Conservation (phyloP, 2,113 vertebrate species). For the Caranx ignobilis region DNA sequence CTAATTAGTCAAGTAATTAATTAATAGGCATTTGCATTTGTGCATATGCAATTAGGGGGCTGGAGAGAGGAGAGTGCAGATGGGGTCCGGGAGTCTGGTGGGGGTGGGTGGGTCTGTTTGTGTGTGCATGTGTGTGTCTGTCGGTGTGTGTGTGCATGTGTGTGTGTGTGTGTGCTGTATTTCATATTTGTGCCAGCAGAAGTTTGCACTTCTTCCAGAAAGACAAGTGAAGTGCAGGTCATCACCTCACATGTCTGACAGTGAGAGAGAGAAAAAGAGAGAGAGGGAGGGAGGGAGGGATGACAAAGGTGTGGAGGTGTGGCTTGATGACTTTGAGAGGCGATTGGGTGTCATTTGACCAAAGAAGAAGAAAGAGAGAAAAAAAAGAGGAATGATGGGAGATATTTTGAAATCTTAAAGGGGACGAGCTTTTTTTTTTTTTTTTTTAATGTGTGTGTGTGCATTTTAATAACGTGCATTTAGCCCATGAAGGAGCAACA, state of each 20-base stretch:
- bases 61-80: conserved; percentile 95
- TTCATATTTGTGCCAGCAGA: conserved; percentile 56
- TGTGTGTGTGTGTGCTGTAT: conserved; percentile 35
- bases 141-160: conserved; percentile 27
- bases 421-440: conserved; percentile 38
- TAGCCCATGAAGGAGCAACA: conserved; percentile 35
- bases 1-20: conserved; percentile 99
- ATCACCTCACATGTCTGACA: conserved; percentile 66
- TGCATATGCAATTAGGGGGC: conserved; percentile 99
- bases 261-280: conserved; percentile 11
- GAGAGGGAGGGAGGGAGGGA: neutral
- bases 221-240: conserved; percentile 76
- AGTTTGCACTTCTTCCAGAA: conserved; percentile 66
- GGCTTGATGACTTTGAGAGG: conserved; percentile 70
- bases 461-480: conserved; percentile 31
- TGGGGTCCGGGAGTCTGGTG: conserved; percentile 86
- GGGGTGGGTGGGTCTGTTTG: conserved; percentile 38
- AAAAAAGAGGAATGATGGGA: conserved; percentile 24
- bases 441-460: no score
- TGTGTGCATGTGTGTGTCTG: conserved; percentile 39
- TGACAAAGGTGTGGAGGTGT: conserved; percentile 51
- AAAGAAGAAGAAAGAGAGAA: conserved; percentile 8
- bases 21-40: conserved; percentile 99
- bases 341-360: conserved; percentile 52
- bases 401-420: conserved; percentile 50